A percentile compares a stretch with the other conserved stretches of the same genome.
Conservation (phyloP, 2,113 vertebrate genomes). For the Plecturocebus donacophilus region DNA sequence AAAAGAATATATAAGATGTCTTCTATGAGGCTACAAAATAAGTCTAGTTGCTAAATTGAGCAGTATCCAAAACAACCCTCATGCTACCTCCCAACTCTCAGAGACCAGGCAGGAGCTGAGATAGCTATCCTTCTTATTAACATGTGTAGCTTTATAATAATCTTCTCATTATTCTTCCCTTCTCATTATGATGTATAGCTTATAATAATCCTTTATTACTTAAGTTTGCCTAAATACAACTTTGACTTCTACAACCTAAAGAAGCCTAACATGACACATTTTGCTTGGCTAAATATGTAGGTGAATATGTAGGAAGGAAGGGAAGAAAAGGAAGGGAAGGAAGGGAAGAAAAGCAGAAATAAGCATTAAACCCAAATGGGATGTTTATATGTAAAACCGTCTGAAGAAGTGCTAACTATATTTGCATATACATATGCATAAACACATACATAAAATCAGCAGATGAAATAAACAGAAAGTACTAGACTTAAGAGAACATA, state of each 20-base stretch:
- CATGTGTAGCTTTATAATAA: neutral
- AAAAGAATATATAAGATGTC: neutral
- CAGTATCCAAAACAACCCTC: neutral
- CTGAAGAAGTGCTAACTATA: neutral
- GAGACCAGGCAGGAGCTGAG: neutral
- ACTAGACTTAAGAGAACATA: too few relatives aligned
- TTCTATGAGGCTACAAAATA: neutral
- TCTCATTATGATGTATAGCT: neutral
- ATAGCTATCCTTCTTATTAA: neutral
- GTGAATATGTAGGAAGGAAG: neutral
- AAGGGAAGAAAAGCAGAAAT: neutral
- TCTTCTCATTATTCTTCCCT: neutral
- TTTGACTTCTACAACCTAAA: neutral
- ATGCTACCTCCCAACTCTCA: neutral
- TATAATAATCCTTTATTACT: neutral
- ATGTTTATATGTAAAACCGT: neutral
- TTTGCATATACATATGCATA: neutral
- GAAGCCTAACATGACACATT: neutral
- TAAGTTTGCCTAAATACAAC: neutral
- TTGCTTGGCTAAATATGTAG: neutral
- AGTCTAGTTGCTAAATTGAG: neutral
- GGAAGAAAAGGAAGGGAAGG: neutral
- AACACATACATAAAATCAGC: neutral
- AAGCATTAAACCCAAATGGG: neutral
- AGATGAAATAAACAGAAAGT: neutral